A percentile compares a stretch with the other conserved stretches of the same genome.
Evolutionary conservation across 2,113 vertebrate genomes (phyloP).

Genomic region (Sinocyclocheilus maitianheensis): DNA sequence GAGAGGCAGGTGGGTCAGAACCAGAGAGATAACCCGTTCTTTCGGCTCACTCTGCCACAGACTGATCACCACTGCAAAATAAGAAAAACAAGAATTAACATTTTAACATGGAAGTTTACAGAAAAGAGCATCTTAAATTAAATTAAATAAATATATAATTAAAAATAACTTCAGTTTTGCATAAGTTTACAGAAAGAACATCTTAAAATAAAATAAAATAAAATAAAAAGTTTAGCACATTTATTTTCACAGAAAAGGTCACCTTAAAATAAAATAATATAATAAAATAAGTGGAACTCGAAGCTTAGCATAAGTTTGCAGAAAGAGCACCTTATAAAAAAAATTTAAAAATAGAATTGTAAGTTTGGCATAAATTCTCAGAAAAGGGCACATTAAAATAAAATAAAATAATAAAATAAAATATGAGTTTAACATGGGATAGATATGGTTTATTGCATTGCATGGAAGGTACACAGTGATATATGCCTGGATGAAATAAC

Average conservation of each 20-base stretch:
- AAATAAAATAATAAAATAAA: background rate
- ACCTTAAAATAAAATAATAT: background rate
- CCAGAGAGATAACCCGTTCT: conserved; percentile 92
- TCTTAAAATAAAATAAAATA: background rate
- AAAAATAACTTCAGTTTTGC: background rate
- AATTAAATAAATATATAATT: background rate
- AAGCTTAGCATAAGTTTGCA: background rate
- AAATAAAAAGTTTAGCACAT: background rate
- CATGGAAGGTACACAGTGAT: background rate
- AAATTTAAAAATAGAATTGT: background rate
- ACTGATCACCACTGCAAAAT: conserved; percentile 87
- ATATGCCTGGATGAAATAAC: background rate
- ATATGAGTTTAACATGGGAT: background rate
- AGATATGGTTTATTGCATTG: background rate
- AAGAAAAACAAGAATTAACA: background rate
- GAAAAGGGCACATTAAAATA: background rate
- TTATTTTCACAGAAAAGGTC: background rate
- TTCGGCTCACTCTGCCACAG: conserved; percentile 96
- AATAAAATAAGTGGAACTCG: background rate
- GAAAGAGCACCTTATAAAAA: background rate
- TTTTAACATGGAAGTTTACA: background rate
- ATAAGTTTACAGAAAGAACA: background rate
- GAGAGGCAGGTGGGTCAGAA: conserved; percentile 93
- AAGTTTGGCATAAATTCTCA: background rate
- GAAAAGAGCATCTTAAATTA: background rate